A percentile compares a stretch with the other conserved stretches of the same genome.
Evolutionary conservation across 2,888 invertebrate genomes (phyloP).

Genomic region (Serripes groenlandicus): DNA sequence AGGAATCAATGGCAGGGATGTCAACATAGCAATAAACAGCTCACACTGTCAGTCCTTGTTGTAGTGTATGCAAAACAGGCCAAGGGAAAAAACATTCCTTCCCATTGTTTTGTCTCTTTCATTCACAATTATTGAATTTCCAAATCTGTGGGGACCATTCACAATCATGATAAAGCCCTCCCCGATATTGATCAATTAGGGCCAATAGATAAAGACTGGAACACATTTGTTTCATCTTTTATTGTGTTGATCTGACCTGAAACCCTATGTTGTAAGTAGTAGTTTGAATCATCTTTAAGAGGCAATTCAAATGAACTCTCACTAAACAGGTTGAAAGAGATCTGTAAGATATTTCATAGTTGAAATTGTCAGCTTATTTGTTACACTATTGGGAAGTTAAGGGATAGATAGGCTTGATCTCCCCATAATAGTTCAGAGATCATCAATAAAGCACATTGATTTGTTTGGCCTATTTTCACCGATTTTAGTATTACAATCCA

Average conservation of each 20-base stretch:
- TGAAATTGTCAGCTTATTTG: too few relatives aligned
- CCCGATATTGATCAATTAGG: constrained; percentile 9
- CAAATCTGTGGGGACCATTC: constrained; percentile 64
- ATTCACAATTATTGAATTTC: constrained; percentile 68
- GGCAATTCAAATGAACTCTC: too few relatives aligned
- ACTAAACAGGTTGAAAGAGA: too few relatives aligned
- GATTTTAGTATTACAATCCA: constrained; percentile 30
- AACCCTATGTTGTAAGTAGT: neutral
- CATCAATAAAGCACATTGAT: constrained; percentile 68
- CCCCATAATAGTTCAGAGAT: constrained; percentile 19
- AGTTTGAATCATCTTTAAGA: too few relatives aligned
- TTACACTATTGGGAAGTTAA: too few relatives aligned
- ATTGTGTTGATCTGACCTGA: too few relatives aligned
- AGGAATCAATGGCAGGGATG: neutral
- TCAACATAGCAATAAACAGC: neutral
- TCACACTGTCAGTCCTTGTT: neutral
- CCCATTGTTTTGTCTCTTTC: constrained; percentile 39
- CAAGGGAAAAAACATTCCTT: constrained; percentile 5
- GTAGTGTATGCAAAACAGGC: constrained; percentile 17
- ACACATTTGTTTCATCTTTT: too few relatives aligned
- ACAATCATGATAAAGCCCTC: constrained; percentile 33
- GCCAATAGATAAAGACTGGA: too few relatives aligned
- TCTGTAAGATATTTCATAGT: too few relatives aligned
- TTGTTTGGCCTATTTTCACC: constrained; percentile 22
- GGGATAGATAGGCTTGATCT: constrained; percentile 17